Conservation (phyloP, 92 coral and sea anemone species). For the Phenganax stokvisi region DNA sequence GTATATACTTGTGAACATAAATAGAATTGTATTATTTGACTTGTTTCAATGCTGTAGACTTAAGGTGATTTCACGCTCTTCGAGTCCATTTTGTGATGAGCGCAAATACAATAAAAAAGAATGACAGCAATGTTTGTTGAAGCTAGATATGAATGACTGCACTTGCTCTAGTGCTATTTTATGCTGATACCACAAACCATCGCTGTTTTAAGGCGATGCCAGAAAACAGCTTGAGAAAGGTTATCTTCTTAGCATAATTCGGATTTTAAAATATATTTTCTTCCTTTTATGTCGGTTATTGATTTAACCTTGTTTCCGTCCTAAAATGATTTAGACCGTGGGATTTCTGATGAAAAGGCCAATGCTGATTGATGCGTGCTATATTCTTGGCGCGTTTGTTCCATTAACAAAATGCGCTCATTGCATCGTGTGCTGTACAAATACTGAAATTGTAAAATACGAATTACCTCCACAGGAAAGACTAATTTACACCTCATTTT, state of each 20-base stretch:
- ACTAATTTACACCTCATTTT: conserved; percentile 29
- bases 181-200: background rate
- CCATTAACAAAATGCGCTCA: background rate
- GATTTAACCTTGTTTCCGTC: conserved; percentile 12
- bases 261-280: conserved; percentile 13
- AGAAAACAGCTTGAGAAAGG: conserved; percentile 9
- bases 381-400: background rate
- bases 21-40: conserved; percentile 4
- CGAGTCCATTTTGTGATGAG: conserved; percentile 12
- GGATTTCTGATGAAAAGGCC: background rate
- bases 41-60: conserved; percentile 11
- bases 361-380: background rate
- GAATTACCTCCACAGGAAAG: conserved; percentile 14
- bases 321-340: background rate
- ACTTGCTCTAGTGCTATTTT: background rate
- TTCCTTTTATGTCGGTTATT: background rate
- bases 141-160: background rate
- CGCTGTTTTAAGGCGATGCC: background rate
- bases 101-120: conserved; percentile 10
- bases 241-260: conserved; percentile 5
- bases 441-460: background rate
- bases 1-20: background rate
- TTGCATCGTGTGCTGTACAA: background rate
- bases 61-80: conserved; percentile 10
- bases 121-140: conserved; percentile 12